phyloP scores from a whole-genome alignment of 1,140 invertebrate species.

The Elymnias hypermnestra region DNA sequence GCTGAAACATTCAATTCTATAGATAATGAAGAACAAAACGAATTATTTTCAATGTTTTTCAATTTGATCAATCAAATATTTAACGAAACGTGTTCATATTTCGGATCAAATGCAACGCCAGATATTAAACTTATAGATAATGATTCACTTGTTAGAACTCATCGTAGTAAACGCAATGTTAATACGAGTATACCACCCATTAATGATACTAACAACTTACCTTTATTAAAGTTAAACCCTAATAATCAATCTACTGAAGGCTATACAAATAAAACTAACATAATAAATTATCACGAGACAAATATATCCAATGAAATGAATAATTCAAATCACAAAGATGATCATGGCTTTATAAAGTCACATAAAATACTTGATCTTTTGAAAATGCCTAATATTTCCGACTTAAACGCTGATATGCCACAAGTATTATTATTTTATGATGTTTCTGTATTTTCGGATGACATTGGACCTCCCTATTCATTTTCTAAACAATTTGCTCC shows the following conservation, averaged over 20 bases:
- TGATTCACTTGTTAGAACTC: slow-evolving; percentile 16
- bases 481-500: slow-evolving; percentile 4
- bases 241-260: not conserved
- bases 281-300: not conserved
- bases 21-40: slow-evolving; percentile 40
- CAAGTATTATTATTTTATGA: slow-evolving; percentile 44
- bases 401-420: slow-evolving; percentile 15
- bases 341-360: not conserved
- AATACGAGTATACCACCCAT: too few species aligned
- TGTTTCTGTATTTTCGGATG: slow-evolving; percentile 33
- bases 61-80: slow-evolving; percentile 35
- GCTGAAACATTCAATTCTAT: slow-evolving; percentile 32
- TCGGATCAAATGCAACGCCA: slow-evolving; percentile 24
- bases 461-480: slow-evolving; percentile 24
- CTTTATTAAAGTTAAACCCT: too few species aligned
- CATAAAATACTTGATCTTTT: slow-evolving; percentile 3
- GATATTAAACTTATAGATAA: slow-evolving; percentile 17
- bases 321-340: not conserved
- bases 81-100: slow-evolving; percentile 37
- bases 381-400: slow-evolving; percentile 12
- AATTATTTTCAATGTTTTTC: slow-evolving; percentile 39
- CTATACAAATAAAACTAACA: not conserved
- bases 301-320: not conserved
- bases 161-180: slow-evolving; percentile 41
- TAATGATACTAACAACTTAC: too few species aligned